Conservation (phyloP, 2,797 vertebrate species). For the Anguilla pacifica region DNA sequence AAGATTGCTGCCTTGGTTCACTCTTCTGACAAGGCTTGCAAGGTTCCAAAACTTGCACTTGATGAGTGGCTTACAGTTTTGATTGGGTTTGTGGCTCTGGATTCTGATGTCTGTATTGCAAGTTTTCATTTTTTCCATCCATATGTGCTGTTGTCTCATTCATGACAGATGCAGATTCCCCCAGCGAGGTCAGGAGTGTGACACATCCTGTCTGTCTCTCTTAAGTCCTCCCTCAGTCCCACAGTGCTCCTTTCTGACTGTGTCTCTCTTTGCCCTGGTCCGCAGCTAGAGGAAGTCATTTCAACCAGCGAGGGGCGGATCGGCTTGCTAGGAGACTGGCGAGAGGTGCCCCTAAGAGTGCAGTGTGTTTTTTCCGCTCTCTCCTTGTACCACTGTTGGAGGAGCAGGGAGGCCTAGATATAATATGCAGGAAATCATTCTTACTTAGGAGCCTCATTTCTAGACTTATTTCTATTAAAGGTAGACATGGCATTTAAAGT, state of each 20-base stretch:
- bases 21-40: not conserved
- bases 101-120: not conserved
- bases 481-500: not conserved
- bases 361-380: slow-evolving; percentile 23
- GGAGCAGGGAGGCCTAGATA: slow-evolving; percentile 22
- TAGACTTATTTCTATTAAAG: not conserved
- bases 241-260: slow-evolving; percentile 49
- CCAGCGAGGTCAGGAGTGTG: slow-evolving; percentile 44
- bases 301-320: slow-evolving; percentile 75
- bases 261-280: slow-evolving; percentile 52
- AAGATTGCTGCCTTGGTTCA: not conserved
- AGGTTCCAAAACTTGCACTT: not conserved
- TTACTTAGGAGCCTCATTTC: not conserved
- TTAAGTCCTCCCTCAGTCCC: slow-evolving; percentile 20
- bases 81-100: slow-evolving; percentile 22
- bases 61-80: not conserved
- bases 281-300: slow-evolving; percentile 79
- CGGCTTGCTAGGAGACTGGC: slow-evolving; percentile 78
- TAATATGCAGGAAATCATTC: slow-evolving; percentile 11
- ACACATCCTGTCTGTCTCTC: slow-evolving; percentile 32
- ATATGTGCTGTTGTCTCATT: slow-evolving; percentile 22
- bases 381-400: not conserved
- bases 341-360: slow-evolving; percentile 70
- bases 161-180: slow-evolving; percentile 59
- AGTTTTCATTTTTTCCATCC: slow-evolving; percentile 23